Base-by-base conservation (phyloP, 1,140 invertebrate species). In the Tetramorium parvispinum region DNA sequence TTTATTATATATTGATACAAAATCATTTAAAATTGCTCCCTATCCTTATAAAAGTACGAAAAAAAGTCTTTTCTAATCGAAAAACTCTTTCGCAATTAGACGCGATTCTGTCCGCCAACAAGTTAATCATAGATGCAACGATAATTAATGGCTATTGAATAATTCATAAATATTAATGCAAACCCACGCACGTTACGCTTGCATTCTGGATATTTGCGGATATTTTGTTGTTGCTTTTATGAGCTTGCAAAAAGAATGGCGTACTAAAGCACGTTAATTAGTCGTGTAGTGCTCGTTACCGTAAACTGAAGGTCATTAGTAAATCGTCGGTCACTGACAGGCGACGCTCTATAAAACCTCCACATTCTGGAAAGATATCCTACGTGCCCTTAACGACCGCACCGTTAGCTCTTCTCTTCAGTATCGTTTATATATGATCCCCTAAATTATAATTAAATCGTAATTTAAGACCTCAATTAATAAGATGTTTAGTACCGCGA, bases 241-340 rank as follows among this genome's bases (percentile, higher is more conserved):
- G 82, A 86, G 70, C 65, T 78, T 61, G 55, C 61, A 75, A 78
- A 65, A 79, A 66, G 65, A 16, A 75, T 40, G 24, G 11, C 7
- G 13, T 59, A 86, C 73, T 63, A 81, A 82, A 61, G 75, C 55
- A 21, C 76, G 61, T 82, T 88, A 90, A 90, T 90, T 90, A 90
- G 86, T 43, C 49, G 66, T 27, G 76, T 82, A 40, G 32, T 43
- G 85, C 77, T 85, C 75, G 49, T 87, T 89, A 85, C n/a, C 49
- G 51, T 1, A 57, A 65, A 21, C 24, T 46, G 81, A 90, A 90
- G 89, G 89, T 65, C 71, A 37, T 51, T 37, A 63, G 43, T 27
- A 40, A 88, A 71, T 43, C 46, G 66, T 55, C 85, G 70, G 24
- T 53, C 40, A 32, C 66, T 40, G 21, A 46, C 51, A 21, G 27